Evolutionary conservation across 2,113 vertebrate genomes (phyloP), one percentile per base, ranked within the genome.

Genomic region (Formicarius rufipectus): DNA sequence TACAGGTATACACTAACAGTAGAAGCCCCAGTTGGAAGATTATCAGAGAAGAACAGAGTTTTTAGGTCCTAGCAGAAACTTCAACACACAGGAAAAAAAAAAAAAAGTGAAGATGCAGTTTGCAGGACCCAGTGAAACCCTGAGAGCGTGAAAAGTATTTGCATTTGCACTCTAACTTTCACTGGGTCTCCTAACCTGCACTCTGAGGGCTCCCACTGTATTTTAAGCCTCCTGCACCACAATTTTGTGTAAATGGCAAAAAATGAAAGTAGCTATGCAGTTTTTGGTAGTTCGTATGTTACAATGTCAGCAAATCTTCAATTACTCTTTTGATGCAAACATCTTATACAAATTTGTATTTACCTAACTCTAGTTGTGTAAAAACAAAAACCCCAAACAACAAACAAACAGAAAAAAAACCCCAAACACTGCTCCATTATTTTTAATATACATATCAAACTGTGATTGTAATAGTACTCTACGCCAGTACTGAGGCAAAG

Each of bases 371-470:
- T 95, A 92, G 66, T 94, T 96, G 63, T 77, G 16, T 58, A 31
- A 77, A 87, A 94, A 24, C 15, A 42, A 45, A 7, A 3, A 8
- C 6, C 5, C n/a, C 11, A n/a, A 81, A 52, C 33, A 72, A 50
- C 22, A 12, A 45, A 6, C 14, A 63, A 17, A 37, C 27, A 23
- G 16, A 12, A 4, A 49, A 52, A 28, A 21, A 0, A 12, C 35
- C 3, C 19, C 14, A 30, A 44, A n/a, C 6, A 2, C 27, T 9
- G 13, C 22, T 12, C 52, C 4, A 2, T 8, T 85, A 89, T 96
- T 97, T 97, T 96, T 83, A 90, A 94, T 94, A 94, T 42, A 2
- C 88, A 55, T 93, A 84, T 96, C 96, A 94, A 96, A 93, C 77
- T 69, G 55, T 93, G 91, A 83, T 96, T 94, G 58, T 92, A 95